These are phyloP conservation scores for Musca vetustissima DNA, from an alignment of 1,140 invertebrate genomes.

Conservation along the genomic window DNA sequence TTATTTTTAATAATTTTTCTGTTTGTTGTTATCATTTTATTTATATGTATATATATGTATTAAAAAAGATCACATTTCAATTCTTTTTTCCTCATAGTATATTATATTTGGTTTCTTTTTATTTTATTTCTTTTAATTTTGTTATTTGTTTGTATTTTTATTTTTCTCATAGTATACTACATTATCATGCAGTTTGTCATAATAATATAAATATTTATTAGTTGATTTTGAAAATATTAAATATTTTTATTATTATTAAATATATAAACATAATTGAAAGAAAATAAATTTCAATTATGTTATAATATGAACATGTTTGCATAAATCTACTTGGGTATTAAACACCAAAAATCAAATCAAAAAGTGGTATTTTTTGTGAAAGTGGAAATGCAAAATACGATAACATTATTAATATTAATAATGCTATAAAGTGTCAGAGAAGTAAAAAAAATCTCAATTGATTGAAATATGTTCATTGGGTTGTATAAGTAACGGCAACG, in stretches of 20 bases:
- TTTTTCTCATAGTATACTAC: neutral
- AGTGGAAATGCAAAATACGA: too few relatives aligned
- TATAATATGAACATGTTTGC: too few relatives aligned
- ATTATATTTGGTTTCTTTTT: constrained; percentile 2
- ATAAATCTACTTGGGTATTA: too few relatives aligned
- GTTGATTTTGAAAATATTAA: constrained; percentile 9
- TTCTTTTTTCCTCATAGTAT: constrained; percentile 47
- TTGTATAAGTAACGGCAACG: too few relatives aligned
- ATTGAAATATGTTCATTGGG: too few relatives aligned
- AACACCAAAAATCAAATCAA: too few relatives aligned
- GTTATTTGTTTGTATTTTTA: constrained; percentile 8
- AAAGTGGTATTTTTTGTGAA: too few relatives aligned
- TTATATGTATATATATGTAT: constrained; percentile 32
- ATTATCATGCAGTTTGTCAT: constrained; percentile 1
- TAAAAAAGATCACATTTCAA: constrained; percentile 54
- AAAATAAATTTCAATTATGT: too few relatives aligned
- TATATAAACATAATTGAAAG: neutral
- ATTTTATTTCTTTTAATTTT: constrained; percentile 14
- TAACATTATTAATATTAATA: too few relatives aligned
- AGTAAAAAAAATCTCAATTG: too few relatives aligned
- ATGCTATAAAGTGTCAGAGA: too few relatives aligned
- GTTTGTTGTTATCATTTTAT: constrained; percentile 27
- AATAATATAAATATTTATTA: constrained; percentile 22
- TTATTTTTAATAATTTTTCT: constrained; percentile 26
- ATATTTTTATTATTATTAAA: neutral